Base-by-base conservation (phyloP, 1,140 invertebrate genomes). In the Fragariocoptes setiger region DNA sequence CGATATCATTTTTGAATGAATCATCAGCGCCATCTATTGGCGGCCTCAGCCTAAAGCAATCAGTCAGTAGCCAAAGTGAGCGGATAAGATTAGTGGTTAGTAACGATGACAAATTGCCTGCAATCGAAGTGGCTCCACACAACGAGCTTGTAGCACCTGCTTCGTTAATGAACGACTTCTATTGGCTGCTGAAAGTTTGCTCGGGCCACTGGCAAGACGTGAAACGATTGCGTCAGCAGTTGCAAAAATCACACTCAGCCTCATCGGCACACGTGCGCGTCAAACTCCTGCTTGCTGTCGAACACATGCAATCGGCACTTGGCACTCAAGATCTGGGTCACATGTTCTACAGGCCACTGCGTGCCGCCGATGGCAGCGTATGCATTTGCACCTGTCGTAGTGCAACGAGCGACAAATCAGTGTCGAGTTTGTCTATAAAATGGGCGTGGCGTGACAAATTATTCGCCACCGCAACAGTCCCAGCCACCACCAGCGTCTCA, bases 101-200 rank as follows among this genome's bases (percentile, higher is more conserved):
- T 2, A 82, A 78, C 52, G 86, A 94, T 61, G 86, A 95, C 48
- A 82, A 82, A 56, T 61, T 92, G 35, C 88, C 88, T 3, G 79
- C 88, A 21, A 76, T 94, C 47, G 82, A 92, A 62, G 73, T 94
- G 16, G 44, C 21, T 38, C n/a, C n/a, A n/a, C n/a, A n/a, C n/a
- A 17, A 46, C 3, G 44, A 21, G 15, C 15, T 16, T 55, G 25
- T 31, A n/a, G 8, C 25, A 15, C 76, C 80, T 18, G 75, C 72
- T 46, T 74, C 75, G 46, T 70, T 90, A 20, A 71, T 86, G 53
- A 72, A 71, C 44, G 85, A 95, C 58, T 80, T 86, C 55, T 76
- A 94, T 57, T 95, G 86, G 86, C 62, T 95, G 2, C 79, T 94
- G 72, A 92, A 94, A 66, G 76, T 90, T 57, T 49, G 40, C 40